Conservation (phyloP, 2,888 invertebrate genomes). For the Dinocampus coccinellae region DNA sequence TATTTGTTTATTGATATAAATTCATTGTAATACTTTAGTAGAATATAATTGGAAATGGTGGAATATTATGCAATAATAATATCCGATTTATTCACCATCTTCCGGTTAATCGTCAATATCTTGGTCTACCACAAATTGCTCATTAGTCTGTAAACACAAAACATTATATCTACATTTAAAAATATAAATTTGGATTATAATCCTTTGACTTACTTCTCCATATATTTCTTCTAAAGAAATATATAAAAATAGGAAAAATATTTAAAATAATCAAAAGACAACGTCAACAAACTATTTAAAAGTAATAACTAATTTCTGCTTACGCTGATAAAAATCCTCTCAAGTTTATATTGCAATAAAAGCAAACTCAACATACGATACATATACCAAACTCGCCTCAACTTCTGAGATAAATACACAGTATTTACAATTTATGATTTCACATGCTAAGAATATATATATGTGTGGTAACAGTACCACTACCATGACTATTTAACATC, state of each 20-base stretch:
- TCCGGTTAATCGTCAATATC: no score
- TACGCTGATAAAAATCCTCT: not conserved
- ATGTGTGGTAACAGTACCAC: not conserved
- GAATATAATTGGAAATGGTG: no score
- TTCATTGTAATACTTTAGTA: no score
- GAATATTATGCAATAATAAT: no score
- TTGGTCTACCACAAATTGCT: no score
- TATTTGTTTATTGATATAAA: no score
- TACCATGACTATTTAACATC: not conserved
- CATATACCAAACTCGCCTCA: not conserved
- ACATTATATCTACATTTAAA: not conserved
- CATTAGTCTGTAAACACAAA: no score
- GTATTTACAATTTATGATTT: not conserved
- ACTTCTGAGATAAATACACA: not conserved
- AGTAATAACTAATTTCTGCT: not conserved
- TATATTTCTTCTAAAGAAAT: not conserved
- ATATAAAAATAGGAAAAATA: not conserved
- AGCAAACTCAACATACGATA: not conserved
- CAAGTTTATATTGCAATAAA: not conserved
- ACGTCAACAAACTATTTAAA: not conserved
- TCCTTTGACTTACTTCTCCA: no score
- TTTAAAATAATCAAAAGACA: not conserved
- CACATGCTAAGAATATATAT: not conserved
- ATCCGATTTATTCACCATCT: no score
- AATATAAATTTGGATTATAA: no score